Base-by-base conservation (phyloP, 2,888 invertebrate species). In the Cataglyphis cursor region DNA sequence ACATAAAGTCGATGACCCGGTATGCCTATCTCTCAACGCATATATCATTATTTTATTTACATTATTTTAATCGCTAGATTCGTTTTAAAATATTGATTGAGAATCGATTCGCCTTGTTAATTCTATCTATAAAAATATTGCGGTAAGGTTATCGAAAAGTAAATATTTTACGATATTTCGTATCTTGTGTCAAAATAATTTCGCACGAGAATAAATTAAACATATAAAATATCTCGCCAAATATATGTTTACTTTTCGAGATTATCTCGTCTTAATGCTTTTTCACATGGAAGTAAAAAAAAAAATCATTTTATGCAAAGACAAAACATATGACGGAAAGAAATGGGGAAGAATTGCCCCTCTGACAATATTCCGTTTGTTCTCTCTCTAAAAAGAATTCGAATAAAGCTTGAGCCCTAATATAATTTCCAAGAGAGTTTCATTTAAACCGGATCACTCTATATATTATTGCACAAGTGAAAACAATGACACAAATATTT, bases 251-350 rank as follows among this genome's bases (percentile, higher is more conserved):
- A 44, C 24, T 66, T 66, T 44, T 41, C 38, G 21, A 51, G 8
- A 65, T 65, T 41, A n/a, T 10, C 31, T 62, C 12, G 4, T 62
- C 10, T 62, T 62, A 62, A 62, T 12, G 35, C 35, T 64, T 65
- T 66, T 18, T 15, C 24, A 41, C 24, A 15, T 35, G 8, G 21
- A 6, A 64, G 15, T 4, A 44, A 18, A 48, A 18, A 48, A 18
- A 12, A 24, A 24, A 41, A 65, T 21, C 15, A 18, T 24, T 21
- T 41, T 65, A 24, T 24, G 41, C 38, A 65, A 41, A 41, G 4
- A 41, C 21, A 41, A 64, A 15, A 31, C 21, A 65, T 2, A 41
- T 18, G 18, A 48, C 6, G 12, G 18, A 1, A 6, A 18, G 18
- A 48, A 2, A 48, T 48, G 48, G 0, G 5, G 1, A 18, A 48